Percentiles rank a stretch among this genome's conserved stretches.
Conservation (phyloP, 2,113 vertebrate genomes). For the Pomatostomus ruficeps region DNA sequence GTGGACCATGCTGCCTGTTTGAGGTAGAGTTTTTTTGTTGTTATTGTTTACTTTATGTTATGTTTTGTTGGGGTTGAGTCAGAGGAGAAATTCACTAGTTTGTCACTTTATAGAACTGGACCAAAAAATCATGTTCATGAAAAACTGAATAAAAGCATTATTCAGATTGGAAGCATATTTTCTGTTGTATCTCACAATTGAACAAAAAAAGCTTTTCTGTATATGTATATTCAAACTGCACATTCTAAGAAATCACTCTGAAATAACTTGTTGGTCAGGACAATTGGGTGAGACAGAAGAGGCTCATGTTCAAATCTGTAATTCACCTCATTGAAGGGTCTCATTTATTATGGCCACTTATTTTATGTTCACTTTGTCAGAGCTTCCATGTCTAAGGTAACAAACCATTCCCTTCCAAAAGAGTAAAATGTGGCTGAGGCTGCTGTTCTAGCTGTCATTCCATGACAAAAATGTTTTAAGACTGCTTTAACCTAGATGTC, state of each 20-base stretch:
- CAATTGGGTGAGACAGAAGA: not conserved
- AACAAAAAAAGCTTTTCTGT: not conserved
- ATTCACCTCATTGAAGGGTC: not conserved
- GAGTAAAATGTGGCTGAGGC: not conserved
- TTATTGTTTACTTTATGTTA: not conserved
- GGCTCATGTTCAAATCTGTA: not conserved
- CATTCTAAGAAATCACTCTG: not conserved
- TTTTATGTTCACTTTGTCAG: not conserved
- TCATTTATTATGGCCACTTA: not conserved
- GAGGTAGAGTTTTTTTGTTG: not conserved
- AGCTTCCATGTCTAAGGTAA: not conserved
- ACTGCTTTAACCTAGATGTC: not conserved
- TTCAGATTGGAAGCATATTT: not conserved
- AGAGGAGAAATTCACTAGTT: not conserved
- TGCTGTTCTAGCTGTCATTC: not conserved
- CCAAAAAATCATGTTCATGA: not conserved
- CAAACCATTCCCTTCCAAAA: not conserved
- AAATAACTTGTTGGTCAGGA: not conserved
- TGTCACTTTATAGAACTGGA: not conserved
- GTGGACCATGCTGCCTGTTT: not conserved
- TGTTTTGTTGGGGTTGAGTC: not conserved
- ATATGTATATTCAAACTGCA: not conserved
- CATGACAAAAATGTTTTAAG: not conserved
- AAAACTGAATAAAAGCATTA: not conserved
- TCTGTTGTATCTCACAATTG: not conserved